These are phyloP conservation scores for Podabrus alpinus DNA, from an alignment of 2,888 invertebrate species.

Conservation along the genomic window DNA sequence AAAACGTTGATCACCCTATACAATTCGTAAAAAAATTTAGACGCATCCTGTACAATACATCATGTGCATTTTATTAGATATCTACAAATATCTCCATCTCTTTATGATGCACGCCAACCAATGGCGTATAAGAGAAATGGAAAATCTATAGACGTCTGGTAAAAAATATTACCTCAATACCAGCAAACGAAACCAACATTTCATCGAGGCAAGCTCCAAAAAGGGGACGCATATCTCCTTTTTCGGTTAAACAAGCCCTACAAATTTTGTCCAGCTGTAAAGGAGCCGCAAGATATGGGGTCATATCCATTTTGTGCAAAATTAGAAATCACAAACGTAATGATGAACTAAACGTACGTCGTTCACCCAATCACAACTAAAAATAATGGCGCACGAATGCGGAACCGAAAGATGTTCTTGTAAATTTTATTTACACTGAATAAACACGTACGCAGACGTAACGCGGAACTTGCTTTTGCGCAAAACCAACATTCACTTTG, in stretches of 20 bases:
- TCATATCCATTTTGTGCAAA: slow-evolving; percentile 52
- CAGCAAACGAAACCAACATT: slow-evolving; percentile 56
- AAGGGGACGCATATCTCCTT: slow-evolving; percentile 57
- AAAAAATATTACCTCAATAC: slow-evolving; percentile 49
- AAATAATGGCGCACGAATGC: slow-evolving; percentile 38
- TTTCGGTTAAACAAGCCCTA: slow-evolving; percentile 56
- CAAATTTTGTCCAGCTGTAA: slow-evolving; percentile 56
- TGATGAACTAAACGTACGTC: slow-evolving; percentile 39
- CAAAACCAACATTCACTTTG: slow-evolving; percentile 13
- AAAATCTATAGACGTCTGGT: slow-evolving; percentile 1
- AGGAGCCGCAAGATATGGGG: slow-evolving; percentile 53
- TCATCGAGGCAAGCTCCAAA: slow-evolving; percentile 58
- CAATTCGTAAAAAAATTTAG: not conserved
- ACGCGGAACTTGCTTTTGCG: slow-evolving; percentile 36
- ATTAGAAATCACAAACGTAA: slow-evolving; percentile 48
- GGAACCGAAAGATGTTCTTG: slow-evolving; percentile 40
- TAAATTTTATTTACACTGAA: slow-evolving; percentile 15
- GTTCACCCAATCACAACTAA: slow-evolving; percentile 33
- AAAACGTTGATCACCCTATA: not conserved
- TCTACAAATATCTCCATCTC: slow-evolving; percentile 22
- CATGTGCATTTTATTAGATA: slow-evolving; percentile 4
- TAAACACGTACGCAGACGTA: slow-evolving; percentile 41
- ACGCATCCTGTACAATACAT: not conserved
- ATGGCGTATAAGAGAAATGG: slow-evolving; percentile 20
- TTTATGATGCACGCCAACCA: slow-evolving; percentile 15